Conservation (phyloP, 2,888 invertebrate genomes). For the Pteria penguin region DNA sequence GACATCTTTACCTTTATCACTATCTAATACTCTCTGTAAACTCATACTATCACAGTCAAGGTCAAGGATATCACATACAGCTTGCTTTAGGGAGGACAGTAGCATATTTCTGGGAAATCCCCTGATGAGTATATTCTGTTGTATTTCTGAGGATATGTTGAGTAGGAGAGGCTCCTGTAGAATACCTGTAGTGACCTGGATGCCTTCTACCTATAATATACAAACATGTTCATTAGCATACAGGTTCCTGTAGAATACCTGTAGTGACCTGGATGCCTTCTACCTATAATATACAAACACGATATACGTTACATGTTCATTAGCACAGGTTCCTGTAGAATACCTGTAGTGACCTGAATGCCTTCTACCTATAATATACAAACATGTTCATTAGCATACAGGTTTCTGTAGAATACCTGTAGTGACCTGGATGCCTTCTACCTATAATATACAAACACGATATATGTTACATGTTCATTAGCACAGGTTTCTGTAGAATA, state of each 20-base stretch:
- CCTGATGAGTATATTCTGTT: conserved; percentile 50
- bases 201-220: conserved; percentile 61
- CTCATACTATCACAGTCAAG: conserved; percentile 45
- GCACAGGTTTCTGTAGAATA: too few species aligned
- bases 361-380: background rate
- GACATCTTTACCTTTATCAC: conserved; percentile 42
- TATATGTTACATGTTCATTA: too few species aligned
- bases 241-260: background rate
- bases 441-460: too few species aligned
- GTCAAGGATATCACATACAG: conserved; percentile 59
- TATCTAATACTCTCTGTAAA: conserved; percentile 55
- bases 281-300: background rate
- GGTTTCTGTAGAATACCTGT: too few species aligned
- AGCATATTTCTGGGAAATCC: conserved; percentile 69
- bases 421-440: too few species aligned
- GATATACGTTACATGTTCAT: too few species aligned
- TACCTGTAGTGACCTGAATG: too few species aligned
- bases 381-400: too few species aligned
- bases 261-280: background rate
- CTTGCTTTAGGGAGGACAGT: conserved; percentile 58
- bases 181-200: conserved; percentile 58
- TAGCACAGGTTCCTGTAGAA: too few species aligned
- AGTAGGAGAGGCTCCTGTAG: conserved; percentile 70
- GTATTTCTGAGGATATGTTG: conserved; percentile 63
- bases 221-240: background rate